These are phyloP conservation scores for Solenopsis invicta DNA, from an alignment of 1,140 invertebrate species.

Conservation along the genomic window DNA sequence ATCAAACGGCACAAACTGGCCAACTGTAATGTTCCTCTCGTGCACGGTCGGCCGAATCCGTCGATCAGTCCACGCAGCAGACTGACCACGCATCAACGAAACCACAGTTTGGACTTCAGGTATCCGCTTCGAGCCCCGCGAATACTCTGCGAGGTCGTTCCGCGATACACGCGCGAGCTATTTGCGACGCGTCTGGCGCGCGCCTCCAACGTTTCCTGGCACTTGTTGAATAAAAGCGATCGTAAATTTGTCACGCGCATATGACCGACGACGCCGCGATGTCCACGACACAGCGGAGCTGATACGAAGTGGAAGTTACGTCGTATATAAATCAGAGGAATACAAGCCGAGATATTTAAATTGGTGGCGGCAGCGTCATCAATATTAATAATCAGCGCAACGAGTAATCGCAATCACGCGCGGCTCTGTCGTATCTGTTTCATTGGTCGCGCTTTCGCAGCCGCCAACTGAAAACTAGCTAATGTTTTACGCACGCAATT, in stretches of 20 bases:
- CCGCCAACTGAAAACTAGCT: not conserved
- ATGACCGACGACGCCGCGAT: not conserved
- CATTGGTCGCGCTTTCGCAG: not conserved
- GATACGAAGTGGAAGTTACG: not conserved
- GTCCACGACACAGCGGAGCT: not conserved
- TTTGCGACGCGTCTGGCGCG: constrained; percentile 40
- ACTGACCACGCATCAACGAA: constrained; percentile 92
- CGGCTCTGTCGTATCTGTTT: constrained; percentile 27
- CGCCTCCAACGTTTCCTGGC: constrained; percentile 23
- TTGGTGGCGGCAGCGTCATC: constrained; percentile 35
- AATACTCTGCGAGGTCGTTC: constrained; percentile 5
- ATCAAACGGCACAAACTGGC: constrained; percentile 85
- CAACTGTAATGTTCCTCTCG: constrained; percentile 86
- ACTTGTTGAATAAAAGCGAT: constrained; percentile 60
- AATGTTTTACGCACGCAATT: not conserved
- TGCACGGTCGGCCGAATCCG: constrained; percentile 89
- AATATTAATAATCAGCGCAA: constrained; percentile 55
- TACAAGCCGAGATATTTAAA: constrained; percentile 27
- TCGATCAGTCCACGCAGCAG: constrained; percentile 87
- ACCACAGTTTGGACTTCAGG: constrained; percentile 92
- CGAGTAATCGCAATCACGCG: constrained; percentile 24
- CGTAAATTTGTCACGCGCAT: constrained; percentile 3
- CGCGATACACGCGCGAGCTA: constrained; percentile 22
- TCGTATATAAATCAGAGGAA: constrained; percentile 8
- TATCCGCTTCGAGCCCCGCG: constrained; percentile 75